A percentile compares a stretch with the other conserved stretches of the same genome.
Evolutionary conservation across 2,888 invertebrate genomes (phyloP).

Genomic region (Drosophila percnosoma): DNA sequence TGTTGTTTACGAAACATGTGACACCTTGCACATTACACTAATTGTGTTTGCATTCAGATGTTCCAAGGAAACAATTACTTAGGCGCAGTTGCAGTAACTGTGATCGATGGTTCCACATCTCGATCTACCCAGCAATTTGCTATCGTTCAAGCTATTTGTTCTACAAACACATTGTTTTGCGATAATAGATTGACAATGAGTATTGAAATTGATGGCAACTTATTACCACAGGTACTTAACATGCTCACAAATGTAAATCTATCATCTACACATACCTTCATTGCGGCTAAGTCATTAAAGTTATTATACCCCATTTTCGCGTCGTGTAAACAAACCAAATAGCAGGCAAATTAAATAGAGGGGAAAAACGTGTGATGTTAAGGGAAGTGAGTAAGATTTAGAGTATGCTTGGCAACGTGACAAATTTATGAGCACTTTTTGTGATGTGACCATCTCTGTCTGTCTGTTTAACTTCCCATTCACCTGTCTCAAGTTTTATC

Average conservation of each 20-base stretch:
- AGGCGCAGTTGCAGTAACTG: conserved; percentile 6
- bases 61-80: conserved; percentile 36
- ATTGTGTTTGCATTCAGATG: conserved; percentile 55
- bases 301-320: neutral
- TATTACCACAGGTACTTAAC: neutral
- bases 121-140: conserved; percentile 13
- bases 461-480: conserved; percentile 5
- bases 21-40: conserved; percentile 70
- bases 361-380: conserved; percentile 22
- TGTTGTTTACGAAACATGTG: conserved; percentile 57
- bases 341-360: neutral
- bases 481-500: conserved; percentile 50
- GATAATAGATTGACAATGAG: neutral
- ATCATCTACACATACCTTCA: neutral
- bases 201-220: neutral
- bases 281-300: neutral
- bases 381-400: neutral
- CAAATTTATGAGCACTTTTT: conserved; percentile 47
- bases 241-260: neutral
- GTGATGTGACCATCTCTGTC: conserved; percentile 10
- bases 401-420: conserved; percentile 17
- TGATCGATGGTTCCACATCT: neutral
- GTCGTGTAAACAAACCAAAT: conserved; percentile 5
- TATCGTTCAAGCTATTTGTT: neutral
- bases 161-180: neutral